Base-by-base conservation (phyloP, 1,140 invertebrate genomes). In the Leptestheria dahalacensis region DNA sequence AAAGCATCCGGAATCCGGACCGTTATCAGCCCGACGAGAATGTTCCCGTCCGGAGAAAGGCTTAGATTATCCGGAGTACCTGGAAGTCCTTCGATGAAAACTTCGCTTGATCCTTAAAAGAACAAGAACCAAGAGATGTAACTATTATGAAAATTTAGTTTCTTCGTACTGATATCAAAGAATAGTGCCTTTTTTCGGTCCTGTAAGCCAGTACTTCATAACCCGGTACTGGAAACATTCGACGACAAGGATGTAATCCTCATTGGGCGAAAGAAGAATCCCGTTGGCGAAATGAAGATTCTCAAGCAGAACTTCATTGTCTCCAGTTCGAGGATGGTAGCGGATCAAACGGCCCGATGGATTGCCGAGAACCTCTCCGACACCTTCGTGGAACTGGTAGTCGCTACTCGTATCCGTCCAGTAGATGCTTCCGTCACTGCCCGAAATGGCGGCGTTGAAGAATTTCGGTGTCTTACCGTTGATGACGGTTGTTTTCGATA, bases 271-370 rank as follows among this genome's bases (percentile, higher is more conserved):
- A 1, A 92, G 65, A 48, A 74, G 74, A n/a, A 92, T 66, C 4
- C 90, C 88, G 75, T 92, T 93, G 2, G 87, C 75, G 72, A 91
- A 88, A 67, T 79, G 80, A 1, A 92, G 62, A 33, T 83, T 72
- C 55, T 83, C 77, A 1, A 88, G 58, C 15, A 91, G 66, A 6
- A 89, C 83, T 66, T 75, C 76, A 62, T 79, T 80, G 52, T 71
- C 69, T 62, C 79, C 79, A 11, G 77, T 82, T 64, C 73, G 75
- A 2, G 78, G 75, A 71, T 86, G 75, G 65, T 80, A 84, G 62
- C 76, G 75, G 11, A 86, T 66, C 12, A 86, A 65, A 50, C 86
- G 82, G 71, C 88, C 88, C 64, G 74, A 73, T 54, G 83, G 82
- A 73, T 85, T 80, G 48, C 79, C 72, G 1, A 88, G 62, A 3